phyloP scores from a whole-genome alignment of 2,113 vertebrate genomes.

The Nothobranchius furzeri region DNA sequence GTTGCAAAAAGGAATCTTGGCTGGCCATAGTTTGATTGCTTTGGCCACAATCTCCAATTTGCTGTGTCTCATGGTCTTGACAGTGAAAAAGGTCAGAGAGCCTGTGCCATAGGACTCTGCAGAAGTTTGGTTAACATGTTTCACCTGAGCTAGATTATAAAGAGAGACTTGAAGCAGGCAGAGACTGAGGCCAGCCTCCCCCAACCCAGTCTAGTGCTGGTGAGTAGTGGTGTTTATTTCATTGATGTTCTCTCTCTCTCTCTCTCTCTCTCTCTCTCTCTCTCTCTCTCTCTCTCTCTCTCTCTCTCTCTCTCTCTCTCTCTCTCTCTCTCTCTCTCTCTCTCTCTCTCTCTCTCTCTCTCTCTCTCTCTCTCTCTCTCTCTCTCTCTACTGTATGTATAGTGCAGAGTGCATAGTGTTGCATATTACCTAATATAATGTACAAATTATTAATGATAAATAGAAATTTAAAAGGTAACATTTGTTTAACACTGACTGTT shows the following conservation, averaged over 20 bases:
- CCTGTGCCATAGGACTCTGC: conserved; percentile 15
- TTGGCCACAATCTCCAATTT: conserved; percentile 14
- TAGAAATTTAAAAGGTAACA: neutral
- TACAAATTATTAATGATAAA: neutral
- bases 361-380: too few relatives aligned
- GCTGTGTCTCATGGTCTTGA: conserved; percentile 17
- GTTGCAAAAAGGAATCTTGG: conserved; percentile 6
- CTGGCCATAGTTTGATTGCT: conserved; percentile 2
- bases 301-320: too few relatives aligned
- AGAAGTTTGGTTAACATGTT: conserved; percentile 8
- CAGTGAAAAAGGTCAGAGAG: conserved; percentile 7
- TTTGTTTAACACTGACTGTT: too few relatives aligned
- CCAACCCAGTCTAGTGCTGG: conserved; percentile 17
- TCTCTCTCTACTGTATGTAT: too few relatives aligned
- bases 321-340: neutral
- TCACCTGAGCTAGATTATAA: conserved; percentile 16
- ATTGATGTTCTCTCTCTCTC: neutral
- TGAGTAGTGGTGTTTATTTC: neutral
- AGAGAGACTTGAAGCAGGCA: conserved; percentile 17
- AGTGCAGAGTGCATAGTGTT: too few relatives aligned
- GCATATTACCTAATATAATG: too few relatives aligned
- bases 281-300: too few relatives aligned
- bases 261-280: too few relatives aligned
- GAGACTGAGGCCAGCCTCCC: conserved; percentile 12
- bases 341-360: too few relatives aligned